Evolutionary conservation across 2,113 vertebrate species (phyloP).

Genomic region (Willisornis vidua): DNA sequence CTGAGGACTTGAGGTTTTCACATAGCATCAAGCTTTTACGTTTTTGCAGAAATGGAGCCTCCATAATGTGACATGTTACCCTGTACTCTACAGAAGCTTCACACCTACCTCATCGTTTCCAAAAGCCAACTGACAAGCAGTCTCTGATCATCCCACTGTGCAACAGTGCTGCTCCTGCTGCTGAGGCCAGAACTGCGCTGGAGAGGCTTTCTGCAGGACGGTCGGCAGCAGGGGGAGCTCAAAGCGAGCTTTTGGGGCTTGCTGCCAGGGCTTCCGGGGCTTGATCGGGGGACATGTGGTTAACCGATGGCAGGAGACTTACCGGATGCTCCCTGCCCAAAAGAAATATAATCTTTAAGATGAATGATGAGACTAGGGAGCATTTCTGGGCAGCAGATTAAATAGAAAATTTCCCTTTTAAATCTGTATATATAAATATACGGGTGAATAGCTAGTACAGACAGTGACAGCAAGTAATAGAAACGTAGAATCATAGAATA

Average conservation of each 20-base stretch:
- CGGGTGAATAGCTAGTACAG: background rate
- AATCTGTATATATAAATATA: background rate
- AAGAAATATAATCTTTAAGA: background rate
- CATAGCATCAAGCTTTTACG: background rate
- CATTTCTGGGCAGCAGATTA: background rate
- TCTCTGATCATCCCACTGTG: rapidly evolving
- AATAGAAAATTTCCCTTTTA: background rate
- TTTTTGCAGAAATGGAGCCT: background rate
- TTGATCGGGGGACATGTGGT: rapidly evolving
- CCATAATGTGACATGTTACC: background rate
- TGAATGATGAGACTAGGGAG: background rate
- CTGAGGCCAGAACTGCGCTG: rapidly evolving
- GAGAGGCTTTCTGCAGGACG: rapidly evolving
- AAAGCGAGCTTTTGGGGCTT: background rate
- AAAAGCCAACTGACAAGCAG: rapidly evolving
- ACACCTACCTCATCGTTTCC: rapidly evolving
- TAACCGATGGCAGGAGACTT: background rate
- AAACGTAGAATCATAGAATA: background rate
- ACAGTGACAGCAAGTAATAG: background rate
- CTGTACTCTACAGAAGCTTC: background rate
- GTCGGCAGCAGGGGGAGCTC: slow-evolving; percentile 48
- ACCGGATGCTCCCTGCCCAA: rapidly evolving
- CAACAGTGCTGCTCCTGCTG: rapidly evolving
- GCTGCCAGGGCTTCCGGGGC: background rate
- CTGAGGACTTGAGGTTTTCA: no score